Percentiles rank a stretch among this genome's conserved stretches.
Conservation (phyloP, 1,140 invertebrate species). For the Drosophila pallidifrons region DNA sequence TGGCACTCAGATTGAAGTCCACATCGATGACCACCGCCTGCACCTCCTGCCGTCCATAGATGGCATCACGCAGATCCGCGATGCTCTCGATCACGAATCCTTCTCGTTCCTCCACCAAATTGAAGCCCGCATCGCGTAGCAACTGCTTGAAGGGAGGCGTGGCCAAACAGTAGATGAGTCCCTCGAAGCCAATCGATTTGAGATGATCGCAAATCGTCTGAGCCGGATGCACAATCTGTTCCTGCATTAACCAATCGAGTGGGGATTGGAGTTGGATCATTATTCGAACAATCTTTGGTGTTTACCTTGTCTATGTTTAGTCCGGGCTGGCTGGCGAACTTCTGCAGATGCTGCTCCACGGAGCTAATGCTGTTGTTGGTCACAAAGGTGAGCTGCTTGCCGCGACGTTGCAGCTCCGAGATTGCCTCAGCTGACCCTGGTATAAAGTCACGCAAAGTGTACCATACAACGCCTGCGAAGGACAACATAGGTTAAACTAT, state of each 20-base stretch:
- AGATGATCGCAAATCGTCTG: conserved; percentile 85
- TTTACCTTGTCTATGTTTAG: conserved; percentile 40
- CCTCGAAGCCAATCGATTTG: conserved; percentile 84
- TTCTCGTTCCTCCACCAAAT: conserved; percentile 84
- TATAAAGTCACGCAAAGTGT: conserved; percentile 82
- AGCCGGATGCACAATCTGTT: conserved; percentile 84
- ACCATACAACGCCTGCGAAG: conserved; percentile 88
- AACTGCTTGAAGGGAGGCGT: conserved; percentile 64
- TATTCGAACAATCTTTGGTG: too few species aligned
- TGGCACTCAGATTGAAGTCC: conserved; percentile 85
- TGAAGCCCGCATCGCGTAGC: conserved; percentile 83
- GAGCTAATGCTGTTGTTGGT: conserved; percentile 89
- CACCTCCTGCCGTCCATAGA: conserved; percentile 82
- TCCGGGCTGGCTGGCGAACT: conserved; percentile 46
- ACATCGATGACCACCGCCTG: conserved; percentile 86
- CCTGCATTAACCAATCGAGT: conserved; percentile 10
- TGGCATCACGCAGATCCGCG: conserved; percentile 79
- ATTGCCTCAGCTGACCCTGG: conserved; percentile 86
- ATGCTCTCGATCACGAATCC: conserved; percentile 66
- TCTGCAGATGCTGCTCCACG: conserved; percentile 79
- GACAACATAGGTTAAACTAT: not conserved
- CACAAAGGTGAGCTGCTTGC: conserved; percentile 90
- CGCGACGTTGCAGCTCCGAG: conserved; percentile 86
- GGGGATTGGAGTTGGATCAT: too few species aligned
- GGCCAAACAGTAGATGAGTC: conserved; percentile 84